Conservation (phyloP, 23 tunicate genomes). For the Halocynthia aurantium region DNA sequence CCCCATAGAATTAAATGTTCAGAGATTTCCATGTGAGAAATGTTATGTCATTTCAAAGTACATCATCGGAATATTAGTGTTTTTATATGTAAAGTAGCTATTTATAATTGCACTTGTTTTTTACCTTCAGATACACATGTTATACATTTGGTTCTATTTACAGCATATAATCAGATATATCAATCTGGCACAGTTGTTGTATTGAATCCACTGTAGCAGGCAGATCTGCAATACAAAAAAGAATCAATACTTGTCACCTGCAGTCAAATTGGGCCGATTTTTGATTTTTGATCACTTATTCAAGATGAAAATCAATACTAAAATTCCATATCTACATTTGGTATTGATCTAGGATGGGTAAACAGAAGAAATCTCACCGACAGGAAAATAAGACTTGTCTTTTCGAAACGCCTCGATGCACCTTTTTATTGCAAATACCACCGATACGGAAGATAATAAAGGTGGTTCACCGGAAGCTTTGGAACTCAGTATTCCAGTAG, state of each 20-base stretch:
- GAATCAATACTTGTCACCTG: background rate
- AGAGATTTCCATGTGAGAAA: too few relatives aligned
- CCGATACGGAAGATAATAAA: slow-evolving; percentile 38
- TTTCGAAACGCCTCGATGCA: slow-evolving; percentile 8
- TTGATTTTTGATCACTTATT: too few relatives aligned
- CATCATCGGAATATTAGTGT: too few relatives aligned
- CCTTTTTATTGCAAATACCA: slow-evolving; percentile 38
- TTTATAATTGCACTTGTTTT: too few relatives aligned
- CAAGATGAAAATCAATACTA: background rate
- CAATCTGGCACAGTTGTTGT: slow-evolving; percentile 2
- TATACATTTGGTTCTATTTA: background rate
- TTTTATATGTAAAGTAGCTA: too few relatives aligned
- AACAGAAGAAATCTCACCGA: background rate
- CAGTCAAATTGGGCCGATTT: too few relatives aligned
- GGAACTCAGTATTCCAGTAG: slow-evolving; percentile 40
- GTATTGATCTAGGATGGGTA: background rate
- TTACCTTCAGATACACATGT: too few relatives aligned
- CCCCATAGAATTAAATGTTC: too few relatives aligned
- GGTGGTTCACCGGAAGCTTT: slow-evolving; percentile 89
- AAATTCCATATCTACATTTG: background rate
- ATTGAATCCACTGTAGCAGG: slow-evolving; percentile 18
- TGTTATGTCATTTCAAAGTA: too few relatives aligned
- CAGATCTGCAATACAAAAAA: slow-evolving; percentile 6
- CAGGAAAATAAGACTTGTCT: slow-evolving; percentile 3
- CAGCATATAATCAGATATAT: slow-evolving; percentile 11